A percentile compares a stretch with the other conserved stretches of the same genome.
Evolutionary conservation across 1,140 invertebrate species (phyloP).

Genomic region (Adelges cooleyi): DNA sequence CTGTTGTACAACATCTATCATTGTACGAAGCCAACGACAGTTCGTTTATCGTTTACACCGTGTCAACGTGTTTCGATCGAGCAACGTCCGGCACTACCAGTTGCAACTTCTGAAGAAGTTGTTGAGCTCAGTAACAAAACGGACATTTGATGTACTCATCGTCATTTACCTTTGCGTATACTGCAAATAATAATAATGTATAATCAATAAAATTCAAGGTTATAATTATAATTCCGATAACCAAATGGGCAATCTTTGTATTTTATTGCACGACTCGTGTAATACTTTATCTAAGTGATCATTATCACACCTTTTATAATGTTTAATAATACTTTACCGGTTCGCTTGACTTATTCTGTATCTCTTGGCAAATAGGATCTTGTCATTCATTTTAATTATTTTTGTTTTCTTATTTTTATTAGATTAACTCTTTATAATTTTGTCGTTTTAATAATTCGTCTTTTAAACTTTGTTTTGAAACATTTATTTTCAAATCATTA

Average conservation of each 20-base stretch:
- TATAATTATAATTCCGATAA: neutral
- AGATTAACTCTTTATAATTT: too few species aligned
- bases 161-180: neutral
- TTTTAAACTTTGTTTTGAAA: too few species aligned
- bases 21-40: neutral
- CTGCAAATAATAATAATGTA: neutral
- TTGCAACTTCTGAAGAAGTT: neutral
- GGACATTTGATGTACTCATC: neutral
- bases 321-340: too few species aligned
- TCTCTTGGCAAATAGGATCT: too few species aligned
- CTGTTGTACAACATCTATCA: neutral
- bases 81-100: neutral
- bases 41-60: neutral
- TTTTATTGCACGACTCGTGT: neutral
- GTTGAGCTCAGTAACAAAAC: neutral
- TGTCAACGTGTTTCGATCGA: neutral
- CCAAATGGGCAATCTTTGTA: neutral
- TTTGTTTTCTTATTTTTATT: too few species aligned
- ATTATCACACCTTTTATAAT: too few species aligned
- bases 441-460: too few species aligned
- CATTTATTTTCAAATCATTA: too few species aligned
- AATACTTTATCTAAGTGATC: too few species aligned
- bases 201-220: neutral
- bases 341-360: too few species aligned
- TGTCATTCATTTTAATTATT: too few species aligned